Conservation (phyloP, 2,113 vertebrate species). For the Bambusicola thoracicus region DNA sequence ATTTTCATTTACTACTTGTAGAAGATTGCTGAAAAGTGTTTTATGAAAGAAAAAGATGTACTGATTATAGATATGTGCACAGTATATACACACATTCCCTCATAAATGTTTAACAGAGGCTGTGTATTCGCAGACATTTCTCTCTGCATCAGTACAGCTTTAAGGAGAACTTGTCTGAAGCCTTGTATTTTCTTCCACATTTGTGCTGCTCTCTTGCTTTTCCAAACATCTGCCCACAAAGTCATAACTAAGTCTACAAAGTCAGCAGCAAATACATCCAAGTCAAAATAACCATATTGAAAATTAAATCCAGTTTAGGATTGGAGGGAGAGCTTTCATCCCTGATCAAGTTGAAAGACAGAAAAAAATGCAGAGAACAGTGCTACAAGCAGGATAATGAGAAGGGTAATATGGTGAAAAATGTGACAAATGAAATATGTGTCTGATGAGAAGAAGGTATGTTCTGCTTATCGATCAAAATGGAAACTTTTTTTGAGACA, state of each 20-base stretch:
- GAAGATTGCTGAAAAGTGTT: conserved; percentile 66
- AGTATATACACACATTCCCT: conserved; percentile 24
- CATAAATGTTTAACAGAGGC: conserved; percentile 45
- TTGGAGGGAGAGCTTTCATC: not conserved
- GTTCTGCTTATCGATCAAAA: not conserved
- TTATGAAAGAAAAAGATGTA: conserved; percentile 49
- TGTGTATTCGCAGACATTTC: not conserved
- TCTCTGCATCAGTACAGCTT: not conserved
- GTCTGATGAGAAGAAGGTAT: not conserved
- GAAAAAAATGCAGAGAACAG: not conserved
- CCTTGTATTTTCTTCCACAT: not conserved
- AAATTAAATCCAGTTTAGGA: not conserved
- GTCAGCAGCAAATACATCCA: not conserved
- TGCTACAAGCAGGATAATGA: not conserved
- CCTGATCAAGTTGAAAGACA: not conserved
- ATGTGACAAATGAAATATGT: rapidly evolving
- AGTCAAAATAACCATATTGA: not conserved
- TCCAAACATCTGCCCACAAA: not conserved
- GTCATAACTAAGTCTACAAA: not conserved
- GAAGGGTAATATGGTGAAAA: not conserved
- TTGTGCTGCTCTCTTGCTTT: not conserved
- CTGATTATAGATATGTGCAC: conserved; percentile 16
- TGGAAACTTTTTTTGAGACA: not conserved
- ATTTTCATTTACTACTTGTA: conserved; percentile 67
- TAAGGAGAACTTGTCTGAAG: not conserved